Evolutionary conservation across 2,113 vertebrate species (phyloP).

Genomic region (Nyctereutes procyonoides): DNA sequence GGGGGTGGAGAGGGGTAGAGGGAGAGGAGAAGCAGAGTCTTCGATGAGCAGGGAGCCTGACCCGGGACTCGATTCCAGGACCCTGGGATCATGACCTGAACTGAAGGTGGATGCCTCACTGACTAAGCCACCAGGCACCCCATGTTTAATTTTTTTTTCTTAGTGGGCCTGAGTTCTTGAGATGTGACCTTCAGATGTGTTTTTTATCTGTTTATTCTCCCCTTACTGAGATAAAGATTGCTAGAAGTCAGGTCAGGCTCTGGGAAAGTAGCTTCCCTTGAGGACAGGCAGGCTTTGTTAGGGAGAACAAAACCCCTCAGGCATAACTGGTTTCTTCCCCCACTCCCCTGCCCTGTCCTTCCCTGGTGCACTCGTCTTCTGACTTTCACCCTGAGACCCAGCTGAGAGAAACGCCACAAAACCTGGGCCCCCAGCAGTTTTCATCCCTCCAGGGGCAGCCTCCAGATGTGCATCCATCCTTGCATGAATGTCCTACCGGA

Average conservation of each 20-base stretch:
- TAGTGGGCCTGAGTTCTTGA: background rate
- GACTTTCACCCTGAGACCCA: background rate
- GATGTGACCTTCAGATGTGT: background rate
- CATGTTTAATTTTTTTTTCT: background rate
- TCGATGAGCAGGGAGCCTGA: background rate
- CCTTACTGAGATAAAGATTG: background rate
- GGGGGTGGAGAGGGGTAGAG: background rate
- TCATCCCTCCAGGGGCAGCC: background rate
- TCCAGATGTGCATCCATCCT: too few relatives aligned
- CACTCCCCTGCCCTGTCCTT: accelerated
- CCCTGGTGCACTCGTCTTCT: accelerated
- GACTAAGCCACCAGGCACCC: background rate
- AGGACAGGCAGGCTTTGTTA: accelerated
- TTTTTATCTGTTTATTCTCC: too few relatives aligned
- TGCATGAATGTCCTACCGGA: too few relatives aligned
- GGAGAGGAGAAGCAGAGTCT: background rate
- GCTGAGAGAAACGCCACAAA: background rate
- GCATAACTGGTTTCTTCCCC: accelerated
- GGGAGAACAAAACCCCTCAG: background rate
- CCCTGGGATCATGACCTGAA: background rate
- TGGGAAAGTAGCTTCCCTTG: accelerated
- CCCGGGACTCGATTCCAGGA: background rate
- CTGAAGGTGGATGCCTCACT: background rate
- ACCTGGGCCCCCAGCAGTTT: background rate
- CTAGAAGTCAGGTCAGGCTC: background rate